Base-by-base conservation (phyloP, 1,140 invertebrate genomes). In the Adelges cooleyi region DNA sequence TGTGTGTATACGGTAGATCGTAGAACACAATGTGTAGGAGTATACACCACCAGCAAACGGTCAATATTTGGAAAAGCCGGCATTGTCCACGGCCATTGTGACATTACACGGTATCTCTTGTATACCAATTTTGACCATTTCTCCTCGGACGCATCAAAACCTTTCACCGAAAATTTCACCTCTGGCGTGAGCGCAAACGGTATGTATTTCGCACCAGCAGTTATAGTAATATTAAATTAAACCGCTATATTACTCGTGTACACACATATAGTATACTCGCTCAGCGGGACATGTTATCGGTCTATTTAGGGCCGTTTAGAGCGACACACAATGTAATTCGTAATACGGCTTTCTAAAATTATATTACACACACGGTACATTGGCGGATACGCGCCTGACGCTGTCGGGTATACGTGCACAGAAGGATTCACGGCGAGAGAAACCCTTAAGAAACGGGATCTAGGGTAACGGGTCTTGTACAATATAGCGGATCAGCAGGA, bases 231-330 rank as follows among this genome's bases (percentile, higher is more conserved):
- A 6, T 33, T 33, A 33, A 6, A 33, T 5, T 33, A 33, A 33
- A 33, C 29, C 29, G 11, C 29, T 33, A 11, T 33, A 33, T 11
- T n/a, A n/a, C n/a, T n/a, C n/a, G n/a, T n/a, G n/a, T n/a, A n/a
- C n/a, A 8, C 23, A 29, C 10, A 15, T 6, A 15, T 2, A 49
- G 11, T 8, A 17, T 20, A 52, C 8, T 51, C 2, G n/a, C 3
- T 36, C 2, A 9, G 18, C 52, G 20, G 29, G 20, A n/a, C 52
- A 36, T 33, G 33, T n/a, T 9, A 15, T 15, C 36, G 29, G 11
- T 56, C 38, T 42, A 56, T 10, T 56, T 56, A 56, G 22, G 36
- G 52, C 18, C 52, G 33, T 56, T 56, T 56, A 56, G 36, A 56
- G 2, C 15, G 1, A 23, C 52, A 42, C 38, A 42, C 22, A 53